Evolutionary conservation across 2,113 vertebrate genomes (phyloP).

Genomic region (Acanthochromis polyacanthus): DNA sequence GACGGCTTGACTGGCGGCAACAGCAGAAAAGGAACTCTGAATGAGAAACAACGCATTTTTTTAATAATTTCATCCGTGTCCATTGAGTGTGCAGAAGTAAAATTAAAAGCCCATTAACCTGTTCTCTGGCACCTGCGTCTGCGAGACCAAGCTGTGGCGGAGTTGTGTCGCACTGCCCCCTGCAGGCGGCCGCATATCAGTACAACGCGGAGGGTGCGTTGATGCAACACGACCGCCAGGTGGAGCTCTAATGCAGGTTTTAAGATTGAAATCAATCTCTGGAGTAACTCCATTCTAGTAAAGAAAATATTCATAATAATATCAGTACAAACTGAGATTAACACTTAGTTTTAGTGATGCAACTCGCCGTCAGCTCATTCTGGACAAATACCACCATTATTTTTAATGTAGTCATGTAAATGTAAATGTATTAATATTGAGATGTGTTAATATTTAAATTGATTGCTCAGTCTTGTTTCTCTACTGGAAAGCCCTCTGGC

Average conservation of each 20-base stretch:
- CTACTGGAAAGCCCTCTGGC: too few relatives aligned
- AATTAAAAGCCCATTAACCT: conserved; percentile 11
- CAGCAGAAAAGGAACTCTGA: neutral
- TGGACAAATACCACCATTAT: too few relatives aligned
- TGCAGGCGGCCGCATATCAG: neutral
- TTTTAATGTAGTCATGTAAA: too few relatives aligned
- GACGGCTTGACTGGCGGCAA: neutral
- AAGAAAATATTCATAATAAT: too few relatives aligned
- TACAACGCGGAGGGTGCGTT: neutral
- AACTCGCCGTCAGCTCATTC: too few relatives aligned
- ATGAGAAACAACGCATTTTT: neutral
- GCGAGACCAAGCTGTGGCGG: accelerated
- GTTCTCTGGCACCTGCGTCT: neutral
- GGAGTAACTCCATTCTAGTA: too few relatives aligned
- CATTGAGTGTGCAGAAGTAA: neutral
- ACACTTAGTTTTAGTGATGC: too few relatives aligned
- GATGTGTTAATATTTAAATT: too few relatives aligned
- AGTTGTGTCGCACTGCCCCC: conserved; percentile 32
- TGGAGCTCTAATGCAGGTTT: neutral
- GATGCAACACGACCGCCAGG: neutral
- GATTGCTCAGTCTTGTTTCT: too few relatives aligned
- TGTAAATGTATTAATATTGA: too few relatives aligned
- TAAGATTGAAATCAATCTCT: neutral
- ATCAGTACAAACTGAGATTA: too few relatives aligned
- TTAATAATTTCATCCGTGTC: neutral